Percentiles rank a stretch among this genome's conserved stretches.
Conservation (phyloP, 2,797 vertebrate species). For the Chiloscyllium punctatum region DNA sequence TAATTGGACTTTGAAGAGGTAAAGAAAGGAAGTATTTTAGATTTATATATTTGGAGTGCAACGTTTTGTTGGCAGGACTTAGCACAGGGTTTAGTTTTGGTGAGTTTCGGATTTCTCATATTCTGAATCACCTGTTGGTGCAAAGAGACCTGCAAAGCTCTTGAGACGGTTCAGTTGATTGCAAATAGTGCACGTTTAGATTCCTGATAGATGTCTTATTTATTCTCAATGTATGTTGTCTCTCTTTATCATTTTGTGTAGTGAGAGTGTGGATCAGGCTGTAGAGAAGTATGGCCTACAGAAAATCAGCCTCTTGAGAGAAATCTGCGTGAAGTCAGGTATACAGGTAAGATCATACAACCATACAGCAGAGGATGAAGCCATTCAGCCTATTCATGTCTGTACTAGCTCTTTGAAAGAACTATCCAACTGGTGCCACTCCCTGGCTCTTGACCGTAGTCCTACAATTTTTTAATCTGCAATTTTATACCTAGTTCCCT, state of each 20-base stretch:
- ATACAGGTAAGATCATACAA: conserved; percentile 71
- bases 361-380: not conserved
- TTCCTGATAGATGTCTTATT: not conserved
- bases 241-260: conserved; percentile 49
- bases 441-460: not conserved
- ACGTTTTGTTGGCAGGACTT: not conserved
- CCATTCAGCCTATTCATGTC: not conserved
- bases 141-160: not conserved
- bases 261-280: conserved; percentile 87
- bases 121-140: not conserved
- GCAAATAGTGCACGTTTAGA: too few relatives aligned
- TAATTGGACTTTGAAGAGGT: not conserved
- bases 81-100: not conserved
- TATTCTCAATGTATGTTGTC: not conserved
- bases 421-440: not conserved
- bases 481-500: not conserved
- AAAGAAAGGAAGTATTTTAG: not conserved
- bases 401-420: not conserved
- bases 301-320: conserved; percentile 85
- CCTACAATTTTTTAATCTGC: not conserved
- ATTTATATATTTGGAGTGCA: not conserved
- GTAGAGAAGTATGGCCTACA: conserved; percentile 83
- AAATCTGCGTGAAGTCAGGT: conserved; percentile 93
- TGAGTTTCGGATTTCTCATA: not conserved
- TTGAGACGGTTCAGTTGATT: not conserved